Evolutionary conservation across 2,888 invertebrate species (phyloP), one percentile per base, ranked within the genome.

Genomic region (Caenorhabditis wallacei): DNA sequence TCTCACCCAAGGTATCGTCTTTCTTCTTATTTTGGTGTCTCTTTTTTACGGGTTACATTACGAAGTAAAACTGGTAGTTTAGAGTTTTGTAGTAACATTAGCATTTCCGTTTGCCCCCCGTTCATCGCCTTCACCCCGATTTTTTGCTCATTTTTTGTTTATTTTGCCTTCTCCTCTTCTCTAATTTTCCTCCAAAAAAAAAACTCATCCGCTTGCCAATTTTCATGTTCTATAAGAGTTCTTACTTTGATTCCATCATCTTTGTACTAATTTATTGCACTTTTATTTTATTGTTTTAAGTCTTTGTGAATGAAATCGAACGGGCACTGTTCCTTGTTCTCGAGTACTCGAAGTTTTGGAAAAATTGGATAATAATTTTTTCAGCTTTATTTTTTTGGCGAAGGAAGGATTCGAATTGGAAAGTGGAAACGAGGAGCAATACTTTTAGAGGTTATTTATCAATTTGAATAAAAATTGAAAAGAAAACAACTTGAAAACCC

Each of bases 21-120:
- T 35, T 66, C 56, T 20, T 30, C 40, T 24, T 22, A 2, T 20
- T n/a, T 53, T 48, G 66, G 66, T 66, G 66, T 37, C 37, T 48
- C 16, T 66, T 64, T n/a, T 46, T 53, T 2, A 66, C 66, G 66
- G 66, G 66, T 66, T 40, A 66, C 53, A 66, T 66, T 53, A 66
- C 66, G 66, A 66, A 66, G 66, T 66, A 66, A 66, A 66, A 66
- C 66, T 53, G 53, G 66, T 66, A 66, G 66, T 66, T 53, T 66
- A 66, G 66, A 20, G 51, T 35, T 66, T 35, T 51, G 64, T 64
- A 53, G 66, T 66, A 66, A 66, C 35, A 66, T 66, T 66, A 66
- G 66, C 48, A 64, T 30, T 16, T 26, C 18, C 30, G 18, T 18
- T 48, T 48, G n/a, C 22, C 51, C 51, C 51, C 64, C 48, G 18